phyloP scores from a whole-genome alignment of 2,797 vertebrate species.

The Danio kyathit region DNA sequence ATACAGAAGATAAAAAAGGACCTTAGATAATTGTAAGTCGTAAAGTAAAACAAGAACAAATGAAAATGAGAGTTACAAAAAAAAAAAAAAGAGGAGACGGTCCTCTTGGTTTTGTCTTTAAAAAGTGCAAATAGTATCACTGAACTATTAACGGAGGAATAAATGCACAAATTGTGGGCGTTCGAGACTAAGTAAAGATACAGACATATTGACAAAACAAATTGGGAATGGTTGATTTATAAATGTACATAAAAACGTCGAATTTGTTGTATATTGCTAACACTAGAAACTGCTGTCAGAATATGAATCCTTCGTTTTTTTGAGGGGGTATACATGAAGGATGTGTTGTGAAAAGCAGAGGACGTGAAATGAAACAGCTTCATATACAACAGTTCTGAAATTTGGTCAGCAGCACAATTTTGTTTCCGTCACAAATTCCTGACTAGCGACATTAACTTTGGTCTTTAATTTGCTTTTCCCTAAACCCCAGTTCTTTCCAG shows the following conservation, averaged over 20 bases:
- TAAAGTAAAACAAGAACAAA: conserved; percentile 48
- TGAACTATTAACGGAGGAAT: conserved; percentile 73
- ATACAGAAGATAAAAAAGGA: conserved; percentile 38
- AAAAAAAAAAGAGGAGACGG: conserved; percentile 62
- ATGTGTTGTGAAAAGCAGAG: not conserved
- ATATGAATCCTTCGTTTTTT: conserved; percentile 43
- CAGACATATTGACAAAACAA: conserved; percentile 40
- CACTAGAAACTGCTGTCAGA: conserved; percentile 35
- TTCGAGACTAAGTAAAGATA: conserved; percentile 15
- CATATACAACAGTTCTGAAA: conserved; percentile 48
- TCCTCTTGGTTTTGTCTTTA: conserved; percentile 64
- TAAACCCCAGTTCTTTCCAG: conserved; percentile 55
- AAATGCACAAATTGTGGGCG: conserved; percentile 66
- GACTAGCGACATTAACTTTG: conserved; percentile 56
- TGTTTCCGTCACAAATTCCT: conserved; percentile 55
- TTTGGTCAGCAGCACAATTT: conserved; percentile 59
- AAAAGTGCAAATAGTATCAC: conserved; percentile 81
- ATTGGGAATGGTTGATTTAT: conserved; percentile 15
- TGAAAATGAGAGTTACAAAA: conserved; percentile 69
- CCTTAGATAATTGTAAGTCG: conserved; percentile 31
- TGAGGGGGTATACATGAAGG: conserved; percentile 13
- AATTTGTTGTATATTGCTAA: conserved; percentile 33
- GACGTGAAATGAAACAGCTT: conserved; percentile 34
- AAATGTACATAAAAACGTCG: conserved; percentile 30
- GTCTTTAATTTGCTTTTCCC: conserved; percentile 63